Conservation (phyloP, 2,888 invertebrate species). For the Drosophila neutralis region DNA sequence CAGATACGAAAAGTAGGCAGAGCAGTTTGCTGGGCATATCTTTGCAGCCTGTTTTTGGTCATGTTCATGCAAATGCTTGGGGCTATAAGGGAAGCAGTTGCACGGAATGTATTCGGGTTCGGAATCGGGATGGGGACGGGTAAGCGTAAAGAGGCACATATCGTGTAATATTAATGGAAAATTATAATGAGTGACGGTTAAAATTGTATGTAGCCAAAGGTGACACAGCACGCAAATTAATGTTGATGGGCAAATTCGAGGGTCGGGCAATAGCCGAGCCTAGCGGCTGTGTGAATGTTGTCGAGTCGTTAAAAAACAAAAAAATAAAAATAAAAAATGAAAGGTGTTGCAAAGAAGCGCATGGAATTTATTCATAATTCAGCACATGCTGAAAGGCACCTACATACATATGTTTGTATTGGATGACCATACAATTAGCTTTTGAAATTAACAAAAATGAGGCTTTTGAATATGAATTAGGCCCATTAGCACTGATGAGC, state of each 20-base stretch:
- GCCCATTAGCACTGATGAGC: background rate
- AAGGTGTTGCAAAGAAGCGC: constrained; percentile 65
- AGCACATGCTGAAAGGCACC: constrained; percentile 22
- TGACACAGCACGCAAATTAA: constrained; percentile 71
- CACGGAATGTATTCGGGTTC: constrained; percentile 6
- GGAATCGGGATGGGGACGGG: background rate
- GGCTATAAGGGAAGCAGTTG: constrained; percentile 5
- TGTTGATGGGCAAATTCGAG: constrained; percentile 34
- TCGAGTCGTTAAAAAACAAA: constrained; percentile 60
- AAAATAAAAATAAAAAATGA: constrained; percentile 12
- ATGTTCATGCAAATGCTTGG: constrained; percentile 45
- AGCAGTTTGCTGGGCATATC: constrained; percentile 4
- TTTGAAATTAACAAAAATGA: constrained; percentile 43
- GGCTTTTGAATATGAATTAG: constrained; percentile 55
- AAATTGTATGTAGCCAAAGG: constrained; percentile 68
- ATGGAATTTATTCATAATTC: constrained; percentile 56
- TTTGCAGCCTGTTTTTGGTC: constrained; percentile 20
- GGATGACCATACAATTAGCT: constrained; percentile 60
- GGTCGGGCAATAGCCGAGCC: constrained; percentile 29
- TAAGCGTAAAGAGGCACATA: constrained; percentile 24
- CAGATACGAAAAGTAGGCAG: constrained; percentile 18
- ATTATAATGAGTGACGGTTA: constrained; percentile 78
- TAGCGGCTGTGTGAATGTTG: constrained; percentile 74
- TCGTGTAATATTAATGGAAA: constrained; percentile 80
- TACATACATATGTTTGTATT: constrained; percentile 15